Base-by-base conservation (phyloP, 2,888 invertebrate species). In the Selenia dentaria region DNA sequence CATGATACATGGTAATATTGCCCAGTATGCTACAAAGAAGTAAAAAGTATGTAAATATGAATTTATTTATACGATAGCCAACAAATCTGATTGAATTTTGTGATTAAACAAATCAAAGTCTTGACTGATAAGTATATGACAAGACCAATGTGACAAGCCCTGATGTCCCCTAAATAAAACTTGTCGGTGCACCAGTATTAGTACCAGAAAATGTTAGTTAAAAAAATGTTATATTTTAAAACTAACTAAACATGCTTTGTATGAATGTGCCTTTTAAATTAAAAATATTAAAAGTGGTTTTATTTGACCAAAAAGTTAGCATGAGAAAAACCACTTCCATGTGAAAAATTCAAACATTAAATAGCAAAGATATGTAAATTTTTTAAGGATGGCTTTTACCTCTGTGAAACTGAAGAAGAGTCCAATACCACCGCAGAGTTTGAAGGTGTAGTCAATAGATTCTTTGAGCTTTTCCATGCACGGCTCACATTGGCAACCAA, bases 351-450 rank as follows among this genome's bases (percentile, higher is more conserved):
- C 10, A 25, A 25, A 2, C 10, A 25, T n/a, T 16, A 16, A 16
- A n/a, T n/a, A n/a, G n/a, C 16, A 16, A 16, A 3, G 16, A 16
- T n/a, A n/a, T 16, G 16, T 16, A 16, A 16, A 16, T 16, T 16
- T 3, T n/a, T 16, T 3, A 16, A 16, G 4, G 4, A 16, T 16
- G 16, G n/a, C n/a, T 28, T 87, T 91, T 92, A 98, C 98, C 96
- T 98, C 98, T 32, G 98, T 97, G 74, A 98, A 98, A 76, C 98
- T 98, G 91, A 99, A 99, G 92, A 99, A 98, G 14, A 99, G 91
- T 43, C 98, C 98, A 66, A 98, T 95, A 50, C 97, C 97, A 33
- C 98, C 99, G 64, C 96, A 96, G 10, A 96, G 91, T 75, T 97
- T 96, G 73, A 98, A 96, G 0, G 96, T 97, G 76, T 95, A 94